Evolutionary conservation across 2,113 vertebrate genomes (phyloP).

Genomic region (Collichthys lucidus): DNA sequence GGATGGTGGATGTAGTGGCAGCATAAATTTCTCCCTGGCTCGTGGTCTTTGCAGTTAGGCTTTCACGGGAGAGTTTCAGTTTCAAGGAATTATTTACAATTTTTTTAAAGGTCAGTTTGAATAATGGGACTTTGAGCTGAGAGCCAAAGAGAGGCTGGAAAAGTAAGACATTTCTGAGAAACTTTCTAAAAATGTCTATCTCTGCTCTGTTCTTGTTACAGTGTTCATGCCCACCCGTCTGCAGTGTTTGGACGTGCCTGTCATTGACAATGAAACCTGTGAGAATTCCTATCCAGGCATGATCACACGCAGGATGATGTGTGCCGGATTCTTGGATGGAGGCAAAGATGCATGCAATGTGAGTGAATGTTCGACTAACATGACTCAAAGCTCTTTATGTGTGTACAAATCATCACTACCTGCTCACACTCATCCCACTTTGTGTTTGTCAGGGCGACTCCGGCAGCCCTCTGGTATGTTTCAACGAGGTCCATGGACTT

Average conservation of each 20-base stretch:
- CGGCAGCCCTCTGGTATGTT: conserved; percentile 85
- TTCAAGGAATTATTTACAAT: background rate
- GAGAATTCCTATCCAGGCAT: conserved; percentile 75
- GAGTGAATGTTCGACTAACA: conserved; percentile 4
- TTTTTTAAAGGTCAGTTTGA: background rate
- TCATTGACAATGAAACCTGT: conserved; percentile 60
- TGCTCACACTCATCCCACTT: conserved; percentile 12
- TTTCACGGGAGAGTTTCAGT: background rate
- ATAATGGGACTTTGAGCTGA: background rate
- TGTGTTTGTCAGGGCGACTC: conserved; percentile 83
- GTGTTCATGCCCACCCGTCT: conserved; percentile 63
- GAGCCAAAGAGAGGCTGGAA: background rate
- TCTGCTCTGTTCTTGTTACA: conserved; percentile 25
- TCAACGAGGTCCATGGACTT: conserved; percentile 80
- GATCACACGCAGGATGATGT: conserved; percentile 80
- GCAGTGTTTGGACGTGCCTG: conserved; percentile 79
- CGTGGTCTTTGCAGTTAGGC: background rate
- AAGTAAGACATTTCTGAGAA: background rate
- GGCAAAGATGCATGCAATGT: conserved; percentile 78
- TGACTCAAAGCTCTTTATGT: background rate
- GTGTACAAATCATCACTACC: background rate
- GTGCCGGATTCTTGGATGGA: conserved; percentile 78
- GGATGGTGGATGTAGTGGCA: background rate
- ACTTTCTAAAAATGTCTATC: background rate
- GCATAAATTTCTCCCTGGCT: background rate